These are phyloP conservation scores for Dorcus hopei DNA, from an alignment of 2,888 invertebrate genomes.

Conservation along the genomic window DNA sequence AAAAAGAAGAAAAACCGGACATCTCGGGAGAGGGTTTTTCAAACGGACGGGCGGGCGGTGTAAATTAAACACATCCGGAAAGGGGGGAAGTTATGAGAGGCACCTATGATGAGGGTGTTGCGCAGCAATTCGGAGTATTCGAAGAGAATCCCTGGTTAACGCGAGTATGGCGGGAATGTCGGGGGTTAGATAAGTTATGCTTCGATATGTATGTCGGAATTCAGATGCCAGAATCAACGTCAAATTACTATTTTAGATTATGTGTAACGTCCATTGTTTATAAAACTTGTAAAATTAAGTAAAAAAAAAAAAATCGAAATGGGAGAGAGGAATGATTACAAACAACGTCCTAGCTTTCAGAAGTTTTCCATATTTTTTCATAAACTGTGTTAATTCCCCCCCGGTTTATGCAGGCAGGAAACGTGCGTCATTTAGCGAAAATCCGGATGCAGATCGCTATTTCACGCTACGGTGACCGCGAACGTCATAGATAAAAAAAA, in stretches of 20 bases:
- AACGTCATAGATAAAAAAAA: conserved; percentile 32
- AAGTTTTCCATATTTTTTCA: neutral
- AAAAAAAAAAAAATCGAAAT: too few species aligned
- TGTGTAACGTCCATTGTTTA: too few species aligned
- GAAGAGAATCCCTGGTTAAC: conserved; percentile 2
- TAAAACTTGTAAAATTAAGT: too few species aligned
- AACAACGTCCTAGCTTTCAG: too few species aligned
- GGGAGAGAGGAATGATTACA: too few species aligned
- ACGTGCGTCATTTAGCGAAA: conserved; percentile 24
- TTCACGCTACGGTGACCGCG: conserved; percentile 30
- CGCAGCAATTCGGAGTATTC: conserved; percentile 10
- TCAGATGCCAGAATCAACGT: neutral
- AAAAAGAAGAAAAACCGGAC: too few species aligned
- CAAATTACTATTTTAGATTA: too few species aligned
- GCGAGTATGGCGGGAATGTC: conserved; percentile 13
- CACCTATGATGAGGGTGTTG: neutral
- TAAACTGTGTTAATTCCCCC: neutral
- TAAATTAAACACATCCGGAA: too few species aligned
- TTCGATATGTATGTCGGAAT: neutral
- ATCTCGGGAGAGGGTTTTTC: too few species aligned
- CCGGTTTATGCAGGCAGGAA: neutral
- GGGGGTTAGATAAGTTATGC: conserved; percentile 6
- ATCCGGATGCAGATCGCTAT: conserved; percentile 33
- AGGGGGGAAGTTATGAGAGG: too few species aligned
- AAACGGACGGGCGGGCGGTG: too few species aligned